Evolutionary conservation across 2,888 invertebrate genomes (phyloP).

Genomic region (Beris morrisii): DNA sequence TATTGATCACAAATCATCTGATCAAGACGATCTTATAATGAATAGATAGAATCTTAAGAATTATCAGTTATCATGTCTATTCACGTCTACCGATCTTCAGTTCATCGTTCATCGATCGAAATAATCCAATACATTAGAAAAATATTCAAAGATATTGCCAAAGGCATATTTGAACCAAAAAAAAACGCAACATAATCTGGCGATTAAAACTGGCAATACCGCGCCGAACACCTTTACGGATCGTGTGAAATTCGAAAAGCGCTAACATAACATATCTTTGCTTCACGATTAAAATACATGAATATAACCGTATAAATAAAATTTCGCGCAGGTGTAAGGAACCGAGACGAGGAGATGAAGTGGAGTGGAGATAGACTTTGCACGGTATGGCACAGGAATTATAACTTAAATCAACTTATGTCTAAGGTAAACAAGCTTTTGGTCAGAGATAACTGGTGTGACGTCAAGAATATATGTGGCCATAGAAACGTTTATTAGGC

Average conservation of each 20-base stretch:
- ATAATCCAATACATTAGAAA: too few relatives aligned
- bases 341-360: conserved; percentile 19
- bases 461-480: conserved; percentile 22
- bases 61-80: too few relatives aligned
- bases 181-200: too few relatives aligned
- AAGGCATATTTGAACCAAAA: too few relatives aligned
- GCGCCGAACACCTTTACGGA: conserved; percentile 16
- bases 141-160: too few relatives aligned
- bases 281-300: not conserved
- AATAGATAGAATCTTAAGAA: too few relatives aligned
- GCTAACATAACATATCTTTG: not conserved
- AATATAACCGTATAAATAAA: conserved; percentile 11
- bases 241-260: conserved; percentile 6
- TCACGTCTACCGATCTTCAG: too few relatives aligned
- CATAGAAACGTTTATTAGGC: not conserved
- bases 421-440: conserved; percentile 30
- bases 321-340: conserved; percentile 36
- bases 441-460: conserved; percentile 21
- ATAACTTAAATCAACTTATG: not conserved
- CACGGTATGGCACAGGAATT: too few relatives aligned
- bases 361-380: too few relatives aligned
- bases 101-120: too few relatives aligned
- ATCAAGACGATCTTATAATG: too few relatives aligned
- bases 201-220: conserved; percentile 17
- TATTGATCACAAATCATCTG: too few relatives aligned